Evolutionary conservation across 2,888 invertebrate species (phyloP), one percentile per base, ranked within the genome.

Genomic region (Pardosa pseudoannulata): DNA sequence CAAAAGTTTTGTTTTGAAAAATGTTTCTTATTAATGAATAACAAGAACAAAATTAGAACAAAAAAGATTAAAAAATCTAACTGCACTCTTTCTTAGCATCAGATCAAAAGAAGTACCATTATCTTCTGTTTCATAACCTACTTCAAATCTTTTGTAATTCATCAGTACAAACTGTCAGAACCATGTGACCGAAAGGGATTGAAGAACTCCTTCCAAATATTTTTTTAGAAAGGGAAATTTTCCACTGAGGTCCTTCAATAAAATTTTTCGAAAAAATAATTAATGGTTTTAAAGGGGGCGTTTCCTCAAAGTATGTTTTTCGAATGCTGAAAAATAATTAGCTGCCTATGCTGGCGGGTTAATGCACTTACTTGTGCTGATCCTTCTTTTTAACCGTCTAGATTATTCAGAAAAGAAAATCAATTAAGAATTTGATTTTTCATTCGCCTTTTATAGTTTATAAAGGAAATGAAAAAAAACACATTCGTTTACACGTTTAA

Each of bases 71-170:
- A 16, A 16, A 16, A 16, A 46, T 11, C 16, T 46, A 46, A 9
- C 46, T 46, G 11, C n/a, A 16, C 11, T 16, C 13, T 46, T 16
- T 36, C 11, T 36, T 7, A 46, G 46, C 46, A 16, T 16, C 11
- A 46, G 46, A 46, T 46, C 46, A 46, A 16, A 16, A 46, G n/a
- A 46, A 46, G 46, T 46, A 46, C 46, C 46, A 46, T 46, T 46
- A 46, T 46, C 46, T 16, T 16, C 46, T 46, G 46, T 46, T 46
- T 46, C 46, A 46, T 46, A 16, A 46, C 46, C 46, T 46, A 46
- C 46, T 46, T 46, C 46, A 46, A 16, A 46, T 46, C 46, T 46
- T 46, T 46, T 16, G 9, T 46, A 9, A 46, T 46, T 46, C 46
- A 46, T 46, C 46, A 46, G 46, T 46, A 16, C 46, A 46, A 2